A percentile compares a stretch with the other conserved stretches of the same genome.
Conservation (phyloP, 2,797 vertebrate species). For the Xyrichtys novacula region DNA sequence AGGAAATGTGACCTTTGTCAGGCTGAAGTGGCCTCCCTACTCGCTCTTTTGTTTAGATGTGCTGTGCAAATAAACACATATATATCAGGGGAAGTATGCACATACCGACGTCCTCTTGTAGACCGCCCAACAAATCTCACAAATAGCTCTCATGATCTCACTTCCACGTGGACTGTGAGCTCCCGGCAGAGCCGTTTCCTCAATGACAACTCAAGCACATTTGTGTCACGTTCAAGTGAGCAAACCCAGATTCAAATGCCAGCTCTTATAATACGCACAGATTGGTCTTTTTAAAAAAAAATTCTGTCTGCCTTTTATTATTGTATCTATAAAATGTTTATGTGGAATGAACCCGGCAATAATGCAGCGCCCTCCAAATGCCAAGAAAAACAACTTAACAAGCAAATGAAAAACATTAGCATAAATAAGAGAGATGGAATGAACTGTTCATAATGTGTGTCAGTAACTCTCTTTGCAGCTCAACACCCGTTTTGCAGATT, state of each 20-base stretch:
- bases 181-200: conserved; percentile 41
- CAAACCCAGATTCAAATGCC: conserved; percentile 35
- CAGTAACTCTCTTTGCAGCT: conserved; percentile 13
- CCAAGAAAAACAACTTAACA: conserved; percentile 45
- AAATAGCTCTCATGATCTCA: conserved; percentile 41
- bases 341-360: conserved; percentile 36
- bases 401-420: conserved; percentile 40
- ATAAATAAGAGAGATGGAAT: conserved; percentile 46
- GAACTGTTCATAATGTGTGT: conserved; percentile 31
- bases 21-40: conserved; percentile 79
- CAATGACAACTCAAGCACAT: conserved; percentile 34
- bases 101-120: conserved; percentile 52
- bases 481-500: conserved; percentile 31
- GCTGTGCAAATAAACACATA: conserved; percentile 86
- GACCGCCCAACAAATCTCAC: conserved; percentile 40
- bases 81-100: conserved; percentile 75
- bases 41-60: conserved; percentile 83
- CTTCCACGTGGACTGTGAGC: conserved; percentile 25
- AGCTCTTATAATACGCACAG: conserved; percentile 43
- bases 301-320: conserved; percentile 34
- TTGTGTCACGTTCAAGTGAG: conserved; percentile 28
- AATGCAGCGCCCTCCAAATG: conserved; percentile 25
- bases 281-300: conserved; percentile 38
- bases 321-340: conserved; percentile 56
- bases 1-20: conserved; percentile 86